phyloP scores from a whole-genome alignment of 1,140 invertebrate species.

The Berghia stephanieae region DNA sequence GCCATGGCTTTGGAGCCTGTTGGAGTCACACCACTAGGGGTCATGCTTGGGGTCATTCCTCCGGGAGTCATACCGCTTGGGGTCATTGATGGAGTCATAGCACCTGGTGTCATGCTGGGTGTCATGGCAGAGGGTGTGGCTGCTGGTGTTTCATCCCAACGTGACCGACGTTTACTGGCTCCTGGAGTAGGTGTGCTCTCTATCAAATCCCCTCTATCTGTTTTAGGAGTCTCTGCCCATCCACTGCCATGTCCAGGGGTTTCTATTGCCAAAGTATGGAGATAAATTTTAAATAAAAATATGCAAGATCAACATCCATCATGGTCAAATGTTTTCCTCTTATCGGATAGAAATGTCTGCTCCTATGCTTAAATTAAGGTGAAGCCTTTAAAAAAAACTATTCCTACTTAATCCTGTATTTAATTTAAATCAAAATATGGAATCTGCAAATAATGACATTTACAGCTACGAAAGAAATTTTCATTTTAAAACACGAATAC shows the following conservation, averaged over 20 bases:
- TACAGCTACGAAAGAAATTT: no score
- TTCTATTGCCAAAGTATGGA: constrained; percentile 72
- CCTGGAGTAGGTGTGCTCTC: constrained; percentile 78
- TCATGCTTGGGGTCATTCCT: constrained; percentile 70
- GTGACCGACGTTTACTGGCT: constrained; percentile 87
- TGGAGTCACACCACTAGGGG: constrained; percentile 78
- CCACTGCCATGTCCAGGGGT: constrained; percentile 94
- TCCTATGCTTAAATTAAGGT: no score
- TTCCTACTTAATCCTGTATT: no score
- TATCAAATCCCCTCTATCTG: constrained; percentile 76
- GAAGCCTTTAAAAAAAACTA: no score
- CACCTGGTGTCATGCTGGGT: constrained; percentile 52
- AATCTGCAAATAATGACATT: no score
- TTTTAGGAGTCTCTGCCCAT: constrained; percentile 94
- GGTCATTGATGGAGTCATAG: constrained; percentile 54
- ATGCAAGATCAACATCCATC: no score
- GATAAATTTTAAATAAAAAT: background rate
- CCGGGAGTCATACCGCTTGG: constrained; percentile 75
- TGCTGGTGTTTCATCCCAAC: constrained; percentile 96
- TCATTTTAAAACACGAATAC: no score
- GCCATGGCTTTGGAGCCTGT: constrained; percentile 96
- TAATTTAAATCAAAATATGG: no score
- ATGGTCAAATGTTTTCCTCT: no score
- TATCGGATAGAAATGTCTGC: no score
- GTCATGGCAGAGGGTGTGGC: constrained; percentile 54